Evolutionary conservation across 2,113 vertebrate genomes (phyloP).

Genomic region (Anolis sagrei): DNA sequence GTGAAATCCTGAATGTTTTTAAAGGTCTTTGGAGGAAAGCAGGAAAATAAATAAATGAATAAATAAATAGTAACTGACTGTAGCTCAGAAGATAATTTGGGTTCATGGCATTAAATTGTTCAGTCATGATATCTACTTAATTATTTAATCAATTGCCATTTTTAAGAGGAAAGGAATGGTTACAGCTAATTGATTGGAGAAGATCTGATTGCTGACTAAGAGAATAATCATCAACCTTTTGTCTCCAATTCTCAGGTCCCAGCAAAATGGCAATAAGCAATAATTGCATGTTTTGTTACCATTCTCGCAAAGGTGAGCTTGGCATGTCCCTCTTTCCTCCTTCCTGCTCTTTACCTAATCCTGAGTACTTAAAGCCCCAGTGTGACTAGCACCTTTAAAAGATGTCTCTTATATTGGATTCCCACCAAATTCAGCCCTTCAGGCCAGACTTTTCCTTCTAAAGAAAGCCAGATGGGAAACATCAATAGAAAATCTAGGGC

Average conservation of each 20-base stretch:
- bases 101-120: neutral
- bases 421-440: conserved; percentile 20
- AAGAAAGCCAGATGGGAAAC: conserved; percentile 14
- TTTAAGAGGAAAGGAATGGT: neutral
- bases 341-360: neutral
- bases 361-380: conserved; percentile 4
- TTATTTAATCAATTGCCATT: no score
- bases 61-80: neutral
- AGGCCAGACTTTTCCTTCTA: conserved; percentile 2
- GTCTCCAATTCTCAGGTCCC: neutral
- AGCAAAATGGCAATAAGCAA: neutral
- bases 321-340: neutral
- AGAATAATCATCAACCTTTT: conserved; percentile 2
- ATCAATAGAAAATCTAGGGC: neutral
- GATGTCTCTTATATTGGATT: conserved; percentile 7
- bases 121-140: neutral
- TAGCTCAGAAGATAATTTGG: conserved; percentile 10
- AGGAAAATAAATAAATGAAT: neutral
- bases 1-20: neutral
- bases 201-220: conserved; percentile 6
- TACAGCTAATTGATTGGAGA: neutral
- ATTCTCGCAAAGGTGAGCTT: neutral
- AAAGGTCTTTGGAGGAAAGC: neutral
- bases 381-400: conserved; percentile 15
- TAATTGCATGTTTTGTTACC: neutral